Percentiles rank a stretch among this genome's conserved stretches.
Conservation (phyloP, 2,888 invertebrate species). For the Melipona beecheii region DNA sequence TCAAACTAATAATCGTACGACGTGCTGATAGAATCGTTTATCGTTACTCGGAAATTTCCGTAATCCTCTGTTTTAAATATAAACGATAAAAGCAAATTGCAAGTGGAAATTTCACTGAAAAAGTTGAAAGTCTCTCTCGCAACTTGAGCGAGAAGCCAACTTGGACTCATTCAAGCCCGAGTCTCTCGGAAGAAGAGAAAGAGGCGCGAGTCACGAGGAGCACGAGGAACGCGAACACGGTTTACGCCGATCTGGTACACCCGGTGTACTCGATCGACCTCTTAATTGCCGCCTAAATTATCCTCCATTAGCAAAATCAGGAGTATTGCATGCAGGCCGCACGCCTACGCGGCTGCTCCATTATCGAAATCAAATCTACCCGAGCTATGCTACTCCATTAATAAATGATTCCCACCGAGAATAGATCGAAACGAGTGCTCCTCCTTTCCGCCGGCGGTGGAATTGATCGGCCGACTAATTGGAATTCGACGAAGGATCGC, state of each 20-base stretch:
- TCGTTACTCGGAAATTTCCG: too few relatives aligned
- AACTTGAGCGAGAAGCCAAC: too few relatives aligned
- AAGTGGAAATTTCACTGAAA: too few relatives aligned
- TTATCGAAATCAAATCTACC: constrained; percentile 65
- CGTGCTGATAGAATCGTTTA: too few relatives aligned
- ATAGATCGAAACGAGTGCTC: constrained; percentile 29
- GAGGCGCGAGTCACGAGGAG: background rate
- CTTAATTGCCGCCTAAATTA: constrained; percentile 62
- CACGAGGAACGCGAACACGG: background rate
- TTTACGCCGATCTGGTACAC: background rate
- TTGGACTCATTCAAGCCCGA: too few relatives aligned
- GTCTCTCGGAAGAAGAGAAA: background rate
- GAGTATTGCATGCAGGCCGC: constrained; percentile 41
- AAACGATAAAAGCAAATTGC: too few relatives aligned
- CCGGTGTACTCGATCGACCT: constrained; percentile 36
- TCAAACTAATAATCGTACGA: too few relatives aligned
- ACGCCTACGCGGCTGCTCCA: constrained; percentile 50
- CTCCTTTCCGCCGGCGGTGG: constrained; percentile 1
- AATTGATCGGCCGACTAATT: constrained; percentile 16
- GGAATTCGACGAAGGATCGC: constrained; percentile 20
- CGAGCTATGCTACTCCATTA: constrained; percentile 47
- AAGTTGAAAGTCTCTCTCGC: too few relatives aligned
- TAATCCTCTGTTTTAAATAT: too few relatives aligned
- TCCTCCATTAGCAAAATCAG: constrained; percentile 63
- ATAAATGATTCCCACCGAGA: constrained; percentile 46